Base-by-base conservation (phyloP, 1,140 invertebrate species). In the Propsilocerus akamusi region DNA sequence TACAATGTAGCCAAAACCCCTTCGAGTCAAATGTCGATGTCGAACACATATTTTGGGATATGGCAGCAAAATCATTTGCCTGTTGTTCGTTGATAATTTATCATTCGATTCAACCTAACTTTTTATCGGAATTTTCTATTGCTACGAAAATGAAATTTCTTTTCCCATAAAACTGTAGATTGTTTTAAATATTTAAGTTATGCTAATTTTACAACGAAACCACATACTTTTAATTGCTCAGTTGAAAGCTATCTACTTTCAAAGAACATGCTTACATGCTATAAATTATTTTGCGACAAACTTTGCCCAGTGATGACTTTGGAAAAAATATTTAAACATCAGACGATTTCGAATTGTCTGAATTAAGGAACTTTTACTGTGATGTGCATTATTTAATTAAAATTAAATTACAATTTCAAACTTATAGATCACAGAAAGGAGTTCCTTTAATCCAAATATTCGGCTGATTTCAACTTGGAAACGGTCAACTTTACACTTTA, bases 1-100 rank as follows among this genome's bases (percentile, higher is more conserved):
- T 17, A 10, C 14, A 10, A 37, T 37, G n/a, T 6, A 17, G 6
- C 6, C 7, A 37, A 37, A 37, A 17, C 8, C 11, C 17, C 10
- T 5, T 20, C n/a, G 34, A 20, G 34, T 41, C 34, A 41, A 41
- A 41, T 41, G 34, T 41, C 34, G 34, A 41, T 41, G 34, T 41
- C 22, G 34, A 41, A 41, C 34, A 41, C n/a, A n/a, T n/a, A n/a
- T n/a, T n/a, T n/a, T 41, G 12, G n/a, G 17, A 5, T 17, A 20
- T 11, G 28, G 28, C 28, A 30, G n/a, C 10, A 30, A 30, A 11
- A 30, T 30, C 10, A 11, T 11, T 30, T 30, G 28, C 28, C 10
- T n/a, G n/a, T n/a, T n/a, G n/a, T n/a, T n/a, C n/a, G n/a, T n/a
- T n/a, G 28, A 30, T 30, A 30, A 30, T 30, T 30, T 30, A 30